phyloP scores from a whole-genome alignment of 2,888 invertebrate genomes.

The Galerucella calmariensis region DNA sequence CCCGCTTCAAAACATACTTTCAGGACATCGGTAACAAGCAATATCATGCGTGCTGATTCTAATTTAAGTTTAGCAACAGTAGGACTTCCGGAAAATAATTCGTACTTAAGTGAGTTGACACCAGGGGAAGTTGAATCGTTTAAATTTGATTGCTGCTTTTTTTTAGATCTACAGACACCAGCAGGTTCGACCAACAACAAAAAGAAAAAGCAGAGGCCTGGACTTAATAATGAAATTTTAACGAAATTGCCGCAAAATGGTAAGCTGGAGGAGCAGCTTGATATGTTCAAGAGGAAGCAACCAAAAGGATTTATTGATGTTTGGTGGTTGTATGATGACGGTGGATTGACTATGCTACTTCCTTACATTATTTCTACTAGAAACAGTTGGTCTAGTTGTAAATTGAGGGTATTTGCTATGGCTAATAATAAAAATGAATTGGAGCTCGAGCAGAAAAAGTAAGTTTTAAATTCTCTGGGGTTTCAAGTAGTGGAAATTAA shows the following conservation, averaged over 20 bases:
- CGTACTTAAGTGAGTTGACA: slow-evolving; percentile 37
- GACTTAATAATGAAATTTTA: slow-evolving; percentile 23
- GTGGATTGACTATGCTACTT: slow-evolving; percentile 85
- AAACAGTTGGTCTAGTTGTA: slow-evolving; percentile 80
- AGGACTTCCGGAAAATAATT: slow-evolving; percentile 41
- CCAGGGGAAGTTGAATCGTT: too few relatives aligned
- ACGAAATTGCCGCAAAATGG: slow-evolving; percentile 62
- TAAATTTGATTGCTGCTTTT: background rate
- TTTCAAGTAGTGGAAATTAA: background rate
- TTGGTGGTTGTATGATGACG: slow-evolving; percentile 97
- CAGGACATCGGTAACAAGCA: slow-evolving; percentile 65
- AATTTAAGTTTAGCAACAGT: slow-evolving; percentile 73
- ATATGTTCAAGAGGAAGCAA: slow-evolving; percentile 82
- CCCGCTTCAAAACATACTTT: slow-evolving; percentile 47
- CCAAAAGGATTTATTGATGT: slow-evolving; percentile 88
- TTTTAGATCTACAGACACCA: slow-evolving; percentile 20
- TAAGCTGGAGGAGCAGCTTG: slow-evolving; percentile 68
- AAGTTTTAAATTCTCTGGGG: slow-evolving; percentile 54
- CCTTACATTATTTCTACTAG: slow-evolving; percentile 88
- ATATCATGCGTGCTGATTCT: slow-evolving; percentile 77
- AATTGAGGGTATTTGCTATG: slow-evolving; percentile 84
- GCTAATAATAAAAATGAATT: slow-evolving; percentile 82
- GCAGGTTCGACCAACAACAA: slow-evolving; percentile 26
- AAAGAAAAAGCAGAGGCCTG: slow-evolving; percentile 42
- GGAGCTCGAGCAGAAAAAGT: slow-evolving; percentile 88